These are phyloP conservation scores for Dilophus febrilis DNA, from an alignment of 2,888 invertebrate genomes.

Conservation along the genomic window DNA sequence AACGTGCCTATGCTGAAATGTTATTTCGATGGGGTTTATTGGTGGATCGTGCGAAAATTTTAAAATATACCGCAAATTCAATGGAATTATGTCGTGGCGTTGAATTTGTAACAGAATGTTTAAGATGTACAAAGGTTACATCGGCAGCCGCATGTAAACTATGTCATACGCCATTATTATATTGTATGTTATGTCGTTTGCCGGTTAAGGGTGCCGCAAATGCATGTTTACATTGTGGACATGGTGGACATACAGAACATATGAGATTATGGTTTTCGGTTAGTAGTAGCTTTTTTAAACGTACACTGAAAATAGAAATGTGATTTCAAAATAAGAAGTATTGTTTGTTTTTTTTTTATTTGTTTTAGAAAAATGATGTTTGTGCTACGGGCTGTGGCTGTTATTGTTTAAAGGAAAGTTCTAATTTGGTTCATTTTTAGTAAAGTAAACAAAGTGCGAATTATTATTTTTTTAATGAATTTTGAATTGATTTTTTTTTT, in stretches of 20 bases:
- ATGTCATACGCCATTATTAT: constrained; percentile 59
- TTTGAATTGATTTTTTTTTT: no score
- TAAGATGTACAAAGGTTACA: constrained; percentile 46
- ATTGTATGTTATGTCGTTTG: constrained; percentile 70
- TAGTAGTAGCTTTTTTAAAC: constrained; percentile 1
- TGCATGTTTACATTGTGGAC: constrained; percentile 79
- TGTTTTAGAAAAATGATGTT: constrained; percentile 39
- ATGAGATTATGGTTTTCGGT: constrained; percentile 64
- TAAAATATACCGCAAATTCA: constrained; percentile 38
- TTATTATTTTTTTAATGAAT: no score
- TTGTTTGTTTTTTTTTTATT: constrained; percentile 3
- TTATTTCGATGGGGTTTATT: constrained; percentile 71
- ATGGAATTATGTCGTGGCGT: constrained; percentile 41
- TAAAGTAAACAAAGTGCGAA: no score
- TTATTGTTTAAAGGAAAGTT: constrained; percentile 58
- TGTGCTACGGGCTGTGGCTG: constrained; percentile 93
- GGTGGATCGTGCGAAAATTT: constrained; percentile 62
- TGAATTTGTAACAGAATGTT: constrained; percentile 57
- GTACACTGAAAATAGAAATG: neutral
- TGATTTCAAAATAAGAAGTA: neutral
- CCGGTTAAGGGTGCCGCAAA: constrained; percentile 72
- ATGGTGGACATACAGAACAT: constrained; percentile 80
- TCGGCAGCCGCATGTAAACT: constrained; percentile 50
- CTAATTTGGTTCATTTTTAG: constrained; percentile 15
- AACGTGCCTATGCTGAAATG: constrained; percentile 75